Evolutionary conservation across 2,888 invertebrate species (phyloP), one percentile per base, ranked within the genome.

Genomic region (Adineta ricciae): DNA sequence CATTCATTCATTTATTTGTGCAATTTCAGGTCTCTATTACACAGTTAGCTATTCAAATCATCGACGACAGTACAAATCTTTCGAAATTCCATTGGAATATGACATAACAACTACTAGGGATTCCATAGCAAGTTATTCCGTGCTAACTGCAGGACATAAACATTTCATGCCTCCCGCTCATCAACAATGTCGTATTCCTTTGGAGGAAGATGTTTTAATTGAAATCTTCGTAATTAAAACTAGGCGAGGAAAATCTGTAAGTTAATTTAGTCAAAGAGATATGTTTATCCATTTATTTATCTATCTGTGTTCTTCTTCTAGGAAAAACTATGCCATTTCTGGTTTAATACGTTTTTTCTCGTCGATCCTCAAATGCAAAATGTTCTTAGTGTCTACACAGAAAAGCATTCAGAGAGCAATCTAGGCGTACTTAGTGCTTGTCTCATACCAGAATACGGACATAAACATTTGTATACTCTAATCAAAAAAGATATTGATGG

Each of bases 271-370:
- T 27, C 50, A 9, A 50, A 50, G 2, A 9, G 16, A 21, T 72
- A 36, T 36, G 0, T 72, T 4, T 72, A 73, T 8, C n/a, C 8
- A 5, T 14, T 24, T 1, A 21, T 14, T 11, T 19, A 7, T 14
- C 0, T 9, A 11, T 78, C n/a, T 24, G 5, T 9, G 8, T 78
- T 41, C 24, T 32, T 24, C 41, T 0, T 41, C 11, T 9, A 78
- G 78, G 78, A 78, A 41, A 78, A 41, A 78, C 41, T 78, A 78
- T 78, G 78, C n/a, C 78, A 78, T n/a, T 78, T 78, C n/a, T 78
- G 78, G 78, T 78, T 78, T 41, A 78, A 78, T 78, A 78, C 78
- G 1, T 78, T 78, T 41, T 78, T 78, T 78, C 78, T 78, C 41
- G 78, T 78, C n/a, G 78, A 78, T 41, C n/a, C 78, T 11, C 21